Evolutionary conservation across 1,140 invertebrate genomes (phyloP).

Genomic region (Heliconius himera): DNA sequence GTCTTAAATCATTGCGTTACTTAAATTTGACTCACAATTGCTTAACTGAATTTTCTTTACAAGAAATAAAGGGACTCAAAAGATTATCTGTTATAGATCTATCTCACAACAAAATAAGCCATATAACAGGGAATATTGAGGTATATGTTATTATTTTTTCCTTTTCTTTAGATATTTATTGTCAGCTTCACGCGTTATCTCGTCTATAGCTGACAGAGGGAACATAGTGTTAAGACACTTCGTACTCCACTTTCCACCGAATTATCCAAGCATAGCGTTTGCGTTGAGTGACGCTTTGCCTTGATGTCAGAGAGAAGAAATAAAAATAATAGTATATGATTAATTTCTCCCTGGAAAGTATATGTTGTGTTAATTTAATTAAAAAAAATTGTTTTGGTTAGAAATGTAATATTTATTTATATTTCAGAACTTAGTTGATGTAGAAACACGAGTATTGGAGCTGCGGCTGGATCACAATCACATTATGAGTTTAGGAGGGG

Average conservation of each 20-base stretch:
- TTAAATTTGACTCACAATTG: constrained; percentile 89
- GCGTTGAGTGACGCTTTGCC: no score
- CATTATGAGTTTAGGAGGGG: constrained; percentile 86
- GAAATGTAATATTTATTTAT: neutral
- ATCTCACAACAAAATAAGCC: constrained; percentile 88
- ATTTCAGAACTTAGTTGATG: constrained; percentile 87
- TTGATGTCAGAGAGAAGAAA: no score
- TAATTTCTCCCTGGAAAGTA: constrained; percentile 61
- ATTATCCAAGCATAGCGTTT: no score
- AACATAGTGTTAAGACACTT: no score
- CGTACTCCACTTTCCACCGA: no score
- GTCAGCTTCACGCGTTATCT: neutral
- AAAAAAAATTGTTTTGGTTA: neutral
- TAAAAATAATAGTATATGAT: no score
- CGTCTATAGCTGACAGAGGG: no score
- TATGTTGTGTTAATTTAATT: constrained; percentile 24
- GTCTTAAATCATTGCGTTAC: constrained; percentile 84
- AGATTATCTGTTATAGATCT: constrained; percentile 86
- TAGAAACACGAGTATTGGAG: constrained; percentile 86
- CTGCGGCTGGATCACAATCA: constrained; percentile 88
- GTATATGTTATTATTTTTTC: constrained; percentile 65
- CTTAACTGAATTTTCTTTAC: constrained; percentile 88
- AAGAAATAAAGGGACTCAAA: constrained; percentile 87
- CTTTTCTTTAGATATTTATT: neutral
- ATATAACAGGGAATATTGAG: constrained; percentile 85